phyloP scores from a whole-genome alignment of 1,140 invertebrate genomes.

The Trinorchestia longiramus region DNA sequence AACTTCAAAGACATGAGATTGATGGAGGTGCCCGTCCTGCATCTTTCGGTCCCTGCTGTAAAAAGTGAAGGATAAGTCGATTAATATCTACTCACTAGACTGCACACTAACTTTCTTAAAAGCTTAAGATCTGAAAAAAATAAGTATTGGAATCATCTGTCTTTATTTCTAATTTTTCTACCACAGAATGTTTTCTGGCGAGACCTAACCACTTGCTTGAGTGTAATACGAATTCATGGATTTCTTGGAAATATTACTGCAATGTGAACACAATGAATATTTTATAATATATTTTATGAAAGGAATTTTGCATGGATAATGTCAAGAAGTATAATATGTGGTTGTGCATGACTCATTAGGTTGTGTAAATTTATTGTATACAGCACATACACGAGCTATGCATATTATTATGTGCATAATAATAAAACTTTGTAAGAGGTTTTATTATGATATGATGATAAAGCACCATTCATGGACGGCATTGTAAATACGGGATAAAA shows the following conservation, averaged over 20 bases:
- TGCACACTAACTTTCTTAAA: neutral
- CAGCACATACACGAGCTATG: too few relatives aligned
- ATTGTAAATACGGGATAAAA: neutral
- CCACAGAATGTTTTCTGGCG: neutral
- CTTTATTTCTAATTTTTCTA: neutral
- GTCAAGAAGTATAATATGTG: neutral
- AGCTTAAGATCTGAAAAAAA: neutral
- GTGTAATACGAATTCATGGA: too few relatives aligned
- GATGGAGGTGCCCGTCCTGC: neutral
- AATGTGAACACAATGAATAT: neutral
- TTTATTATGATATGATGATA: neutral
- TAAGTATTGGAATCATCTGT: neutral
- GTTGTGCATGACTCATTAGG: neutral
- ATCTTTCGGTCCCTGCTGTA: neutral
- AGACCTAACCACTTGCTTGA: neutral
- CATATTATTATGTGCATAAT: too few relatives aligned
- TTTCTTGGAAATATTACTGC: neutral
- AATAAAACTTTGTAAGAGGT: neutral
- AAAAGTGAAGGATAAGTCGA: neutral
- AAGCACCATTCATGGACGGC: too few relatives aligned
- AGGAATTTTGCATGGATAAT: neutral
- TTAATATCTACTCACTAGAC: neutral
- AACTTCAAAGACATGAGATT: neutral
- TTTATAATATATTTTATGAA: neutral
- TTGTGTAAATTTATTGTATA: neutral